Base-by-base conservation (phyloP, 1,140 invertebrate species). In the Sinonovacula constricta region DNA sequence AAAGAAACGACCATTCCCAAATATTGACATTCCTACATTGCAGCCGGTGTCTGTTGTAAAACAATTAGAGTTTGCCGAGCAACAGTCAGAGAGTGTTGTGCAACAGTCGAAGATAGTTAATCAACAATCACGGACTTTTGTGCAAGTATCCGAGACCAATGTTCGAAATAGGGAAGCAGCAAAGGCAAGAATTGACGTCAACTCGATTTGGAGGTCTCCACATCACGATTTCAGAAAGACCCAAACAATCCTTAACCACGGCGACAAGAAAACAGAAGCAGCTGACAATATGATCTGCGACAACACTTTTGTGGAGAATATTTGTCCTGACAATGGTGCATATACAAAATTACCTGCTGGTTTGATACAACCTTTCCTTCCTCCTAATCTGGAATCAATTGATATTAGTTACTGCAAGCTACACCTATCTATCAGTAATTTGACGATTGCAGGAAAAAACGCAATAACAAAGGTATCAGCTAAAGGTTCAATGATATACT, bases 391-490 rank as follows among this genome's bases (percentile, higher is more conserved):
- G 7, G 51, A 66, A 34, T 36, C 28, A 7, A 5, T 67, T 5
- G 72, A 76, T 67, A 14, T 76, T 1, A 76, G 72, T 36, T 12
- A 56, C 49, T 65, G 62, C 18, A 67, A 76, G 10, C 18, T 67
- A 3, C 62, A 30, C 0, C 0, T 7, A 5, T 49, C 72, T 30
- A 59, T 67, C 7, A 22, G 7, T 10, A 31, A 76, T 26, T 15
- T 66, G 1, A 3, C 28, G 39, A 12, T 76, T 22, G 49, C 30
- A 49, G 7, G n/a, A 18, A 78, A 31, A n/a, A 78, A 78, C 49
- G 15, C 30, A 1, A 1, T 78, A 1, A 70, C 69, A 70, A 26
- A 3, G n/a, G 15, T 78, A 12, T 53, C 45, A 39, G 66, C 57
- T 28, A 15, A 18, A 5, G 4, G 59, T 4, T 78, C 75, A 15